Evolutionary conservation across 2,113 vertebrate genomes (phyloP).

Genomic region (Thamnaconus septentrionalis): DNA sequence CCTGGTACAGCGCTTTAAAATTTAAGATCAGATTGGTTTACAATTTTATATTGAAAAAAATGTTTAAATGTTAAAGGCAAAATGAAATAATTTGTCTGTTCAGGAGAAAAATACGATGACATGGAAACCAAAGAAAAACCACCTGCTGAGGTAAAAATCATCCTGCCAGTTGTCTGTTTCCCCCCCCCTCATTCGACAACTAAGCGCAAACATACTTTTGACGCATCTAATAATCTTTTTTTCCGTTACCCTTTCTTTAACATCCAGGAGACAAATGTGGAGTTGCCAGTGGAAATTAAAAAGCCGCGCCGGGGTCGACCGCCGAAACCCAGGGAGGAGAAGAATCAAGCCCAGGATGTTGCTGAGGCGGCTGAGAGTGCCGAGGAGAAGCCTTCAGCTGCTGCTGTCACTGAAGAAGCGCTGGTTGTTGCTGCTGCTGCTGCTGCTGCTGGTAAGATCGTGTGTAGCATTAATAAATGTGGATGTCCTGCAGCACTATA

Average conservation of each 20-base stretch:
- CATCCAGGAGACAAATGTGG: constrained; percentile 51
- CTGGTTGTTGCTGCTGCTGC: not conserved
- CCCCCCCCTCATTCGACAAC: too few relatives aligned
- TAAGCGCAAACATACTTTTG: not conserved
- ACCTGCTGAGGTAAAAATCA: constrained; percentile 45
- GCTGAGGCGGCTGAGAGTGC: constrained; percentile 23
- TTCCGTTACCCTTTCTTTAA: not conserved
- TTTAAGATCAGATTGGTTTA: not conserved
- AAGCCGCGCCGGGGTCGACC: constrained; percentile 55
- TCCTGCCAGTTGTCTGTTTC: not conserved
- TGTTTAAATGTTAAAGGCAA: too few relatives aligned
- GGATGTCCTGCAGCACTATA: too few relatives aligned
- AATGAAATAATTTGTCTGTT: not conserved
- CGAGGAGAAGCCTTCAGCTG: constrained; percentile 47
- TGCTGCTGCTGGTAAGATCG: too few relatives aligned
- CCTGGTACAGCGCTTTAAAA: constrained; percentile 30
- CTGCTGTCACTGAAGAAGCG: constrained; percentile 4
- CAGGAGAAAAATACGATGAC: constrained; percentile 40
- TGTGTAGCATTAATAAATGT: too few relatives aligned
- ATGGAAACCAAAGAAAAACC: constrained; percentile 31
- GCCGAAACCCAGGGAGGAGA: constrained; percentile 37
- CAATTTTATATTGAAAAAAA: too few relatives aligned
- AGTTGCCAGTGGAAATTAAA: constrained; percentile 43
- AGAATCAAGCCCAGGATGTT: constrained; percentile 19
- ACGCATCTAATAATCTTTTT: not conserved